Conservation (phyloP, 1,140 invertebrate genomes). For the Melitaea cinxia region DNA sequence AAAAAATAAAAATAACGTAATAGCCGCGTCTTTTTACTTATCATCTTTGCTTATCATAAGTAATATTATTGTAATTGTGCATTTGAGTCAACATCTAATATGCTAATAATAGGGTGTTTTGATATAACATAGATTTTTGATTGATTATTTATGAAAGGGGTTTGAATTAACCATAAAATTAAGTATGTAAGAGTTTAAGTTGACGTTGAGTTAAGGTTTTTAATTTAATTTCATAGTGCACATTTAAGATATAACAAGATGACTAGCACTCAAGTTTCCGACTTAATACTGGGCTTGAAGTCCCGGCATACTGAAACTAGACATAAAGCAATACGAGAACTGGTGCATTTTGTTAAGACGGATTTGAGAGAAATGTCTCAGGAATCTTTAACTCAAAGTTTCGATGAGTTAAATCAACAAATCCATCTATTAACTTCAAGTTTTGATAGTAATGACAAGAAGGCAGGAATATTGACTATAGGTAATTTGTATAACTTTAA, state of each 20-base stretch:
- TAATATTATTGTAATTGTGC: neutral
- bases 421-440: slow-evolving; percentile 97
- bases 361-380: slow-evolving; percentile 95
- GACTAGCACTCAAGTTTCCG: slow-evolving; percentile 83
- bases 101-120: neutral
- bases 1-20: slow-evolving; percentile 15
- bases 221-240: neutral
- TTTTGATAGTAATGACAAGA: slow-evolving; percentile 95
- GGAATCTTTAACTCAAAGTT: slow-evolving; percentile 92
- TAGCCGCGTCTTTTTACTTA: slow-evolving; percentile 52
- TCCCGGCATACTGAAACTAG: slow-evolving; percentile 92
- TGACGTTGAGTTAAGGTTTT: neutral
- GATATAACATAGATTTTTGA: neutral
- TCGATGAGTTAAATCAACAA: slow-evolving; percentile 97
- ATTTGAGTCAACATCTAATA: neutral
- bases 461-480: slow-evolving; percentile 96
- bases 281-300: slow-evolving; percentile 93
- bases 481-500: slow-evolving; percentile 80
- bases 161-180: slow-evolving; percentile 10
- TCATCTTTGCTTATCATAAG: slow-evolving; percentile 45
- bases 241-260: slow-evolving; percentile 37
- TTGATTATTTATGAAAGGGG: neutral
- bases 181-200: neutral
- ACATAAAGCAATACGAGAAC: slow-evolving; percentile 91
- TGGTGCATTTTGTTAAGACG: slow-evolving; percentile 94